Base-by-base conservation (phyloP, 1,140 invertebrate species). In the Lucilia sericata region DNA sequence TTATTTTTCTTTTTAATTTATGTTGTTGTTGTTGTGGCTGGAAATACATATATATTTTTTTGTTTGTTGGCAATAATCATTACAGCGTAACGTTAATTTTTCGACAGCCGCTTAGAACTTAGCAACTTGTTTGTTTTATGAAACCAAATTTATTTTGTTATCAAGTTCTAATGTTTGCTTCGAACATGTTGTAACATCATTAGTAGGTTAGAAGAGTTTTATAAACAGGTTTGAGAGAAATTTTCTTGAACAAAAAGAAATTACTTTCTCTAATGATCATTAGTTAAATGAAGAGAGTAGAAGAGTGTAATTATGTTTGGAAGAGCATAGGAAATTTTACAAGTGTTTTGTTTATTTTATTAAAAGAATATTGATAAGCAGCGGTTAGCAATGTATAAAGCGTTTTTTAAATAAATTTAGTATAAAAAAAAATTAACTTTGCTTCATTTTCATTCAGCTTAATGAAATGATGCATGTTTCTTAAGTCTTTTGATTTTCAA, bases 181-280 rank as follows among this genome's bases (percentile, higher is more conserved):
- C 75, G 8, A 51, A 49, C 76, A 51, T 49, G 65, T 70, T 70
- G 65, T 70, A 30, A 10, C 17, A 70, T 70, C 65, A 70, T 70
- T 70, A 21, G 65, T 70, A 9, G 65, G 19, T 70, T 70, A n/a
- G 17, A 60, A n/a, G 14, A 17, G 65, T 70, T 70, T 21, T 21
- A 21, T 10, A 25, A 12, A 7, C 5, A 70, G 25, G 65, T 70
- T 70, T 70, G 65, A 70, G 65, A 70, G 65, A 70, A 70, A 70
- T 70, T 70, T 17, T 55, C 7, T 10, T 12, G 51, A 55, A 7
- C n/a, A 10, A 70, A 70, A 70, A 70, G 8, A 70, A 10, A 70
- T 12, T 25, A 80, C 76, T 49, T 80, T 80, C 76, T 19, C 42
- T 49, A 80, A 80, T 80, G 76, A 80, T 80, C 76, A 80, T 80